A percentile compares a stretch with the other conserved stretches of the same genome.
Evolutionary conservation across 2,888 invertebrate species (phyloP).

Genomic region (Synanthedon andrenaeformis): DNA sequence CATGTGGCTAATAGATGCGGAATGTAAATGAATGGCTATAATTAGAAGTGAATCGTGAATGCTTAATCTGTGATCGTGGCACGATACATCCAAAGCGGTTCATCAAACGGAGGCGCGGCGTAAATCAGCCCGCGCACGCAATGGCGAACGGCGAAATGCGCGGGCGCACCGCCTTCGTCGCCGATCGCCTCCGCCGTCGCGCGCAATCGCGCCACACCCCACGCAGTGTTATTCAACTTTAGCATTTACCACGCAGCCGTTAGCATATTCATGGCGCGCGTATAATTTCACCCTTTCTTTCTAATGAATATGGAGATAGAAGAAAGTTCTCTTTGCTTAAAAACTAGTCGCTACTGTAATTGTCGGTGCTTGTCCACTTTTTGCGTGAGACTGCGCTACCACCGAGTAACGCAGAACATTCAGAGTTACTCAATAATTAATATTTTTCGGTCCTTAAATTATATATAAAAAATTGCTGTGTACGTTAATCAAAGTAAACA

Average conservation of each 20-base stretch:
- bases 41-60: not conserved
- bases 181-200: slow-evolving; percentile 3
- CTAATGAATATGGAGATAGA: slow-evolving; percentile 60
- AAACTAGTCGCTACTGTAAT: slow-evolving; percentile 59
- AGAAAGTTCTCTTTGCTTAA: slow-evolving; percentile 65
- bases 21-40: not conserved
- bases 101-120: not conserved
- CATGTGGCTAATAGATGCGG: not conserved
- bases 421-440: too few relatives aligned
- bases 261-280: slow-evolving; percentile 54
- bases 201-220: slow-evolving; percentile 5
- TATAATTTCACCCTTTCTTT: slow-evolving; percentile 67
- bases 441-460: too few relatives aligned
- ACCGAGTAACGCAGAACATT: too few relatives aligned
- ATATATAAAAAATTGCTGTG: too few relatives aligned
- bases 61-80: not conserved
- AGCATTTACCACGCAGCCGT: slow-evolving; percentile 52
- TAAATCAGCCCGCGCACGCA: not conserved
- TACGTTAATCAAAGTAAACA: too few relatives aligned
- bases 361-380: slow-evolving; percentile 39
- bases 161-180: not conserved
- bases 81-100: not conserved
- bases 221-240: slow-evolving; percentile 60
- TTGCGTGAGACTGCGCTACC: slow-evolving; percentile 18
- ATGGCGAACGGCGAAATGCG: not conserved